phyloP scores from a whole-genome alignment of 2,797 vertebrate species.

The Pogonophryne albipinna region DNA sequence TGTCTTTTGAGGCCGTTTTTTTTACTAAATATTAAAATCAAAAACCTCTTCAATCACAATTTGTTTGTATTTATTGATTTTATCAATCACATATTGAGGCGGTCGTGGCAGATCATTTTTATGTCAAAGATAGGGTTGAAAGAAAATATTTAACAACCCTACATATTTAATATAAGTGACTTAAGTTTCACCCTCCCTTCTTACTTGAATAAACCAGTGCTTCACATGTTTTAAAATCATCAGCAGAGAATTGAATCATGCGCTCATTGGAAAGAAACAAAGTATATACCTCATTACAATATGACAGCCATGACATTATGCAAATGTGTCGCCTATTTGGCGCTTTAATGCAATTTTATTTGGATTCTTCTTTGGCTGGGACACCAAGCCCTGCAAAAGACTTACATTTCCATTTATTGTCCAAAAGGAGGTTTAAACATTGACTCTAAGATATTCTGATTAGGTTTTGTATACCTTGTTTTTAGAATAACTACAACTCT shows the following conservation, averaged over 20 bases:
- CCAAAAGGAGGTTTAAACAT: background rate
- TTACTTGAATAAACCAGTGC: background rate
- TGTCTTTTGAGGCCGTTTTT: background rate
- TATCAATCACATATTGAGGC: background rate
- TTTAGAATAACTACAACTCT: slow-evolving; percentile 16
- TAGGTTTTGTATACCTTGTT: slow-evolving; percentile 1
- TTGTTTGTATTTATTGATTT: too few relatives aligned
- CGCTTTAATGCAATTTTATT: slow-evolving; percentile 16
- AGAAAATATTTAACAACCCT: slow-evolving; percentile 8
- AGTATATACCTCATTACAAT: background rate
- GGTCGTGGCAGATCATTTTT: background rate
- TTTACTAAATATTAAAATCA: background rate
- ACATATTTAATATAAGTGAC: background rate
- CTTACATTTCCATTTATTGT: background rate
- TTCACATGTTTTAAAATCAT: slow-evolving; percentile 17
- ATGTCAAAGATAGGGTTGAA: background rate
- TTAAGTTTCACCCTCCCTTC: background rate
- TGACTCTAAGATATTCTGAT: background rate
- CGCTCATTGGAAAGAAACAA: background rate
- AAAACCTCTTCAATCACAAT: background rate
- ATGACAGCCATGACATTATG: background rate
- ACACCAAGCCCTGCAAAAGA: background rate
- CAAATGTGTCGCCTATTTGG: background rate
- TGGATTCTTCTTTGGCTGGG: background rate
- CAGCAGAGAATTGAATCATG: background rate